Conservation (phyloP, 2,797 vertebrate genomes). For the Syngnathus acus region DNA sequence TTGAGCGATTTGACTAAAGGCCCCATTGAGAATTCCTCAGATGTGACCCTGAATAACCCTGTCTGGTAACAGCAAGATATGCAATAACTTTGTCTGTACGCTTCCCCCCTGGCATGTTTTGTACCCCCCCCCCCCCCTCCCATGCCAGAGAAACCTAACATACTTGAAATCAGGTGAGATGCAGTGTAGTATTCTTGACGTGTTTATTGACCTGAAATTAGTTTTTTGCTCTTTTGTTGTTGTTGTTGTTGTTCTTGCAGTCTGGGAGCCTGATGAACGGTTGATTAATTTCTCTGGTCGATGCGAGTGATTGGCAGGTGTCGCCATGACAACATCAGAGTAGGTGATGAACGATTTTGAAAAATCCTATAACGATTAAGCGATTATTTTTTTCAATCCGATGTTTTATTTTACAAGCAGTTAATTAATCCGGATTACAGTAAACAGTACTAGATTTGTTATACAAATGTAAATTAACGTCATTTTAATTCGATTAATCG, state of each 20-base stretch:
- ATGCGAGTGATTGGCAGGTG: background rate
- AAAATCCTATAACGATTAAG: too few relatives aligned
- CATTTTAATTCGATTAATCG: too few relatives aligned
- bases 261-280: background rate
- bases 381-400: too few relatives aligned
- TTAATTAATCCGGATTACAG: background rate
- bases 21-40: background rate
- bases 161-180: constrained; percentile 97
- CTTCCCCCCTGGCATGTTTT: constrained; percentile 29
- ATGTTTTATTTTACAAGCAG: too few relatives aligned
- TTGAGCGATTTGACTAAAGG: background rate
- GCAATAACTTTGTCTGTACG: constrained; percentile 91
- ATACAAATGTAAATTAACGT: too few relatives aligned
- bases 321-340: background rate
- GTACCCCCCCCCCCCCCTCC: constrained; percentile 29
- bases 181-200: constrained; percentile 68
- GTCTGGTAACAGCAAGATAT: constrained; percentile 79
- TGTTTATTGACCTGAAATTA: constrained; percentile 57
- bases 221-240: constrained; percentile 3
- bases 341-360: background rate
- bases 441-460: background rate
- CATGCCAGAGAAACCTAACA: constrained; percentile 81
- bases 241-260: constrained; percentile 2
- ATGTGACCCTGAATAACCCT: background rate
- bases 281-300: background rate